phyloP scores from a whole-genome alignment of 2,888 invertebrate genomes.

The Aelia acuminata region DNA sequence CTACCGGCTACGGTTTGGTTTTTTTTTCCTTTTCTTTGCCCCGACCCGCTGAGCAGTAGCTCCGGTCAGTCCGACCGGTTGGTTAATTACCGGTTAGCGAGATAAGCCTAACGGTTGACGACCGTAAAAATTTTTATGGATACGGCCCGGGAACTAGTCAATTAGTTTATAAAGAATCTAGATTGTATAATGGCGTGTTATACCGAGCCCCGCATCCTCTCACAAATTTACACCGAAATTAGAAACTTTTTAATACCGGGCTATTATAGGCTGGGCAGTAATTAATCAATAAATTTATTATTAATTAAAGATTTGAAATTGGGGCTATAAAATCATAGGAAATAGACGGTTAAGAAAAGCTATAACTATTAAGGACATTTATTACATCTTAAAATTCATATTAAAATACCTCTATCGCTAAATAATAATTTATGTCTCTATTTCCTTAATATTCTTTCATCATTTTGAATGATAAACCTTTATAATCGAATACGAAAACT shows the following conservation, averaged over 20 bases:
- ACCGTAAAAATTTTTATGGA: conserved; percentile 29
- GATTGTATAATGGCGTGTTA: conserved; percentile 25
- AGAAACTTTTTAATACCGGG: not conserved
- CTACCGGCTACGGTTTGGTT: conserved; percentile 12
- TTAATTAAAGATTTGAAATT: not conserved
- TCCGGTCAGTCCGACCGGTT: not conserved
- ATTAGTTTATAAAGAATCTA: conserved; percentile 6
- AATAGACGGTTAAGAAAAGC: not conserved
- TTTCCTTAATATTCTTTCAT: too few species aligned
- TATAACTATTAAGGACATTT: not conserved
- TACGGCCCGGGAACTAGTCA: conserved; percentile 11
- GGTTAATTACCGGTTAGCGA: not conserved
- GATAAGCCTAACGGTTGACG: conserved; percentile 9
- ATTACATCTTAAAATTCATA: not conserved
- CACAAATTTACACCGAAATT: conserved; percentile 17
- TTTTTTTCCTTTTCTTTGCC: not conserved
- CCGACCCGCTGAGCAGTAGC: not conserved
- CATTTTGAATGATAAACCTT: too few species aligned
- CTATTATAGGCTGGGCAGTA: not conserved
- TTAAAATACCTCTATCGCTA: not conserved
- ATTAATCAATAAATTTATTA: not conserved
- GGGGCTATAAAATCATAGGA: not conserved
- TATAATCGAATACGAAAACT: too few species aligned
- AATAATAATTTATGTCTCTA: too few species aligned
- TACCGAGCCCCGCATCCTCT: conserved; percentile 19